Base-by-base conservation (phyloP, 1,140 invertebrate species). In the Laupala kohalensis region DNA sequence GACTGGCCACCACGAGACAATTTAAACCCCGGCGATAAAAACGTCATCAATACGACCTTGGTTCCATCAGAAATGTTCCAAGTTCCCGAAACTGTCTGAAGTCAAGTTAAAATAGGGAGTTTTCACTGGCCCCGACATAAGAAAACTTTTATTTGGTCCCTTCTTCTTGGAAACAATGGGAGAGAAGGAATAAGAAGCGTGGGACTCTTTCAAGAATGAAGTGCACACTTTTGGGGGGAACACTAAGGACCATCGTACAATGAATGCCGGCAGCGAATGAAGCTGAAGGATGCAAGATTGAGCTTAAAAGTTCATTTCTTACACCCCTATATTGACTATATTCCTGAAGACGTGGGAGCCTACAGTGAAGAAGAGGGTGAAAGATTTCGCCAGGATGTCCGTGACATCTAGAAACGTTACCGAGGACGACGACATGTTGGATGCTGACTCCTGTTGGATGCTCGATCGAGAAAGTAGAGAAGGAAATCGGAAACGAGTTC, bases 401-500 rank as follows among this genome's bases (percentile, higher is more conserved):
- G 64, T 66, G 64, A 69, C 25, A 6, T 69, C 25, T 6, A 25
- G 67, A 29, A 5, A 25, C 67, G 67, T 27, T 30, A 63, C 6
- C 67, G 25, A 69, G 67, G 67, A 69, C n/a, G n/a, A n/a, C n/a
- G n/a, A n/a, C n/a, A n/a, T 63, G 23, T 37, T 25, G 6, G 67
- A 37, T 37, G 28, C 15, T 23, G 12, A 27, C 25, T 29, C 6
- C 67, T 69, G 64, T 66, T 66, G 64, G 25, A 66, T 66, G 23
- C 64, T 66, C 64, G 19, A 66, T 66, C 64, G 71, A 75, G 69
- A 76, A 75, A 73, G 80, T 37, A 69, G 64, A 69, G 71, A 53
- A 30, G 67, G 67, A 72, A 72, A 72, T 63, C 28, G 25, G 26
- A 69, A 72, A 69, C 25, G 29, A 72, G 53, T 62, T 69, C 67